A percentile compares a stretch with the other conserved stretches of the same genome.
Conservation (phyloP, 2,113 vertebrate genomes). For the Geothlypis trichas region DNA sequence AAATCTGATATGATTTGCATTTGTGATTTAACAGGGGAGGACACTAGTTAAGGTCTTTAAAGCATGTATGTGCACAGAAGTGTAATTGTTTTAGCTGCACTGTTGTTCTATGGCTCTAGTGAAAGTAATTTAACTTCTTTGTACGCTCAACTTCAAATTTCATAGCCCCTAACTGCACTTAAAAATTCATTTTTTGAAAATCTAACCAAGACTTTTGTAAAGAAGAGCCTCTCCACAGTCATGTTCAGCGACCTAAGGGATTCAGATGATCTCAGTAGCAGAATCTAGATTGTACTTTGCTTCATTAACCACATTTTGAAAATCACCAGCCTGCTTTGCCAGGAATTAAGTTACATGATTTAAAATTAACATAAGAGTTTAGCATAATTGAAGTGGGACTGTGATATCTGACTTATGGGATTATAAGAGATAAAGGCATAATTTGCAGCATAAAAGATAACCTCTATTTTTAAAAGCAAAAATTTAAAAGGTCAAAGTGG, state of each 20-base stretch:
- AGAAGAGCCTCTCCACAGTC: constrained; percentile 45
- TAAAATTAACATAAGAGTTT: constrained; percentile 68
- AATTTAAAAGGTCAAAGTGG: constrained; percentile 42
- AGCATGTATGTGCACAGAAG: not conserved
- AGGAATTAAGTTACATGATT: constrained; percentile 70
- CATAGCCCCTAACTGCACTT: constrained; percentile 47
- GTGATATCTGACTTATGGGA: constrained; percentile 63
- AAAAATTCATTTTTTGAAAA: constrained; percentile 54
- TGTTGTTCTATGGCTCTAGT: constrained; percentile 13
- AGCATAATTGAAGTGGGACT: constrained; percentile 71
- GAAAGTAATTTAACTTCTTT: constrained; percentile 47
- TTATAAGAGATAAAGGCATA: constrained; percentile 56
- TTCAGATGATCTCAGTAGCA: constrained; percentile 49
- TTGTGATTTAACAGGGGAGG: constrained; percentile 24
- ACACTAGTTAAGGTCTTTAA: not conserved
- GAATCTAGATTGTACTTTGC: constrained; percentile 64
- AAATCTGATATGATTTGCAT: not conserved
- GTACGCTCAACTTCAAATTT: constrained; percentile 24
- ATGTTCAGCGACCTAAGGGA: constrained; percentile 41
- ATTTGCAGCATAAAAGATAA: constrained; percentile 44
- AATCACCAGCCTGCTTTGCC: constrained; percentile 62
- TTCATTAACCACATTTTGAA: constrained; percentile 71
- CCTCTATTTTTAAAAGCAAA: constrained; percentile 55
- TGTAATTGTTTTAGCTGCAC: not conserved
- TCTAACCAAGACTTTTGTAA: constrained; percentile 11